phyloP scores from a whole-genome alignment of 2,888 invertebrate genomes.

The Dolomedes plantarius region DNA sequence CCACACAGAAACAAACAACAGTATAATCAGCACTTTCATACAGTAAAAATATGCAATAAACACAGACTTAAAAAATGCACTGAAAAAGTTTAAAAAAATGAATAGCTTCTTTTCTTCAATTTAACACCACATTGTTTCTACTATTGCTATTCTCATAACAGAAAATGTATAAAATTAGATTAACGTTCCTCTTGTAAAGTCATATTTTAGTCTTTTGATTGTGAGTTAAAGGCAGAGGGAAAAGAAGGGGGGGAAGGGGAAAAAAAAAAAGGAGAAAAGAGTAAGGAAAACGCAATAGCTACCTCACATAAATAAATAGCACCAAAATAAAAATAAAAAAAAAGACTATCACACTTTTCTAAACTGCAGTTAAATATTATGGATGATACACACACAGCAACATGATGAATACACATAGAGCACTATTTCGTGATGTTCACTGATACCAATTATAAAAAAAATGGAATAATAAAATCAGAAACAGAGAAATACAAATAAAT shows the following conservation, averaged over 20 bases:
- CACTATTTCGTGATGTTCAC: neutral
- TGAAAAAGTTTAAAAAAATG: neutral
- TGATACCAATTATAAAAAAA: neutral
- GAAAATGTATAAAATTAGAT: neutral
- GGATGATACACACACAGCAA: neutral
- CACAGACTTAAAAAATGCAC: neutral
- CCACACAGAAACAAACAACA: neutral
- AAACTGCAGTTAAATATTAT: neutral
- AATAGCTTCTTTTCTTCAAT: neutral
- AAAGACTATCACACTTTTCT: neutral
- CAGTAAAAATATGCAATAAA: neutral
- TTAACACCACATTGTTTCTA: neutral
- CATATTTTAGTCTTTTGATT: neutral
- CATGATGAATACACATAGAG: neutral
- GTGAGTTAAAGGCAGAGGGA: too few relatives aligned
- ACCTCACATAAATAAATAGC: too few relatives aligned
- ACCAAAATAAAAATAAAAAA: too few relatives aligned
- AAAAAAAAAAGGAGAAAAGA: too few relatives aligned
- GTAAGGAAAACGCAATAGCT: too few relatives aligned
- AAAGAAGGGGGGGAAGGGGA: too few relatives aligned
- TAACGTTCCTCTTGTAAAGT: neutral
- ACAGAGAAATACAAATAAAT: neutral
- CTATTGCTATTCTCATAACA: neutral
- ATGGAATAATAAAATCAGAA: slow-evolving; percentile 17
- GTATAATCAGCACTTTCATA: neutral